Evolutionary conservation across 2,797 vertebrate species (phyloP).

Genomic region (Scarus forsteni): DNA sequence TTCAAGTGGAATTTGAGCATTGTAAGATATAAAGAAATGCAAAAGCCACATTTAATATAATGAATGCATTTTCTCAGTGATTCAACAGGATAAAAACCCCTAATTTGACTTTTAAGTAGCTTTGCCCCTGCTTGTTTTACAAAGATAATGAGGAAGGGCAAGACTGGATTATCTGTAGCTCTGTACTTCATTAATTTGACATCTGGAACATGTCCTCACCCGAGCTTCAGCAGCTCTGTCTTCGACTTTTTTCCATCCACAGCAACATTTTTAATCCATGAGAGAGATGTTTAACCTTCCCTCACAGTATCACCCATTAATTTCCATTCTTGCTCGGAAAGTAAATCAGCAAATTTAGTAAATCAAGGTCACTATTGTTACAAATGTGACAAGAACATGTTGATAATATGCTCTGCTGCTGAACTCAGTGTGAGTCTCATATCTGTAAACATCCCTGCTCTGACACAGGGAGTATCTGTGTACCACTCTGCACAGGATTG

Average conservation of each 20-base stretch:
- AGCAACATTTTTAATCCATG: conserved; percentile 28
- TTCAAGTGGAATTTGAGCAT: no score
- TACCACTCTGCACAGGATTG: conserved; percentile 21
- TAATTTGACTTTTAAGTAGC: not conserved
- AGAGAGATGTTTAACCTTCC: not conserved
- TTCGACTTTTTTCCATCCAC: not conserved
- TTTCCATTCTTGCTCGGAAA: not conserved
- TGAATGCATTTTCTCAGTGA: not conserved
- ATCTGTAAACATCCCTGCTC: conserved; percentile 6
- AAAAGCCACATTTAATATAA: not conserved
- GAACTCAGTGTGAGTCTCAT: conserved; percentile 18
- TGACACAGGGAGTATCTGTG: not conserved
- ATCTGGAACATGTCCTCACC: conserved; percentile 9
- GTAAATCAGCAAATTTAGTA: not conserved
- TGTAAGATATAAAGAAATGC: not conserved
- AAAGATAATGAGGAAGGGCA: not conserved
- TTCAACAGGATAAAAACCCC: not conserved
- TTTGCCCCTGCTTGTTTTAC: not conserved
- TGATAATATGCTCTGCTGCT: conserved; percentile 14
- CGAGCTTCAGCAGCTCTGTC: conserved; percentile 5
- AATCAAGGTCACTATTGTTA: not conserved
- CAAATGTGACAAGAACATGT: conserved; percentile 1
- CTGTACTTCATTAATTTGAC: conserved; percentile 21
- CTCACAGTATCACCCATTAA: not conserved
- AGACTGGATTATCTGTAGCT: not conserved